These are phyloP conservation scores for Sorex fumeus DNA, from an alignment of 2,113 vertebrate genomes.

Conservation along the genomic window DNA sequence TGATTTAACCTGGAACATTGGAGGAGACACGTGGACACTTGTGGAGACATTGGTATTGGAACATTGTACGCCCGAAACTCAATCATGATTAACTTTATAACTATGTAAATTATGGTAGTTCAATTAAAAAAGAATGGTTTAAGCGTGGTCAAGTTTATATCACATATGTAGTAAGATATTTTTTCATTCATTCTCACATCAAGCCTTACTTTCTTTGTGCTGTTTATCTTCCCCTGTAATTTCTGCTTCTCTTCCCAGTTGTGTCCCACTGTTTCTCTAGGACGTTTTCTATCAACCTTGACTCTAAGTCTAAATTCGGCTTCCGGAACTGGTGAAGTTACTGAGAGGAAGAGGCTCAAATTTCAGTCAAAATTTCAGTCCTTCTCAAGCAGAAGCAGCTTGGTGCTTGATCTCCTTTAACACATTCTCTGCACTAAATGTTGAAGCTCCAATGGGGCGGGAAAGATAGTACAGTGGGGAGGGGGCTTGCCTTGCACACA, in stretches of 20 bases:
- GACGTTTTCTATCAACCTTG: not conserved
- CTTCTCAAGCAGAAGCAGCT: not conserved
- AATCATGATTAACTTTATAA: no score
- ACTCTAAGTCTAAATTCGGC: not conserved
- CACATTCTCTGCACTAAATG: not conserved
- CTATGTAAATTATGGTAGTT: not conserved
- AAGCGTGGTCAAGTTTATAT: not conserved
- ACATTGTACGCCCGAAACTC: no score
- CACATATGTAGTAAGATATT: not conserved
- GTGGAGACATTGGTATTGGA: no score
- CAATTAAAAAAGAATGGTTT: not conserved
- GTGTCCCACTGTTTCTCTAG: constrained; percentile 35
- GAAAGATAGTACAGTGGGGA: no score
- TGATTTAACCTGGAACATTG: not conserved
- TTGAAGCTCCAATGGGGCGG: no score
- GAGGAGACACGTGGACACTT: no score
- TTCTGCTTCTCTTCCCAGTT: not conserved
- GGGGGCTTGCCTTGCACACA: no score
- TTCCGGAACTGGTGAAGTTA: not conserved
- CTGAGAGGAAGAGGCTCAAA: not conserved
- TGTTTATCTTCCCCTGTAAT: not conserved
- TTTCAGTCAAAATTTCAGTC: not conserved
- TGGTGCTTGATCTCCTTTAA: not conserved
- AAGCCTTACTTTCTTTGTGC: not conserved
- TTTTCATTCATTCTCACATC: not conserved